Percentiles rank a stretch among this genome's conserved stretches.
phyloP scores from a whole-genome alignment of 2,113 vertebrate species.

The Suncus etruscus region DNA sequence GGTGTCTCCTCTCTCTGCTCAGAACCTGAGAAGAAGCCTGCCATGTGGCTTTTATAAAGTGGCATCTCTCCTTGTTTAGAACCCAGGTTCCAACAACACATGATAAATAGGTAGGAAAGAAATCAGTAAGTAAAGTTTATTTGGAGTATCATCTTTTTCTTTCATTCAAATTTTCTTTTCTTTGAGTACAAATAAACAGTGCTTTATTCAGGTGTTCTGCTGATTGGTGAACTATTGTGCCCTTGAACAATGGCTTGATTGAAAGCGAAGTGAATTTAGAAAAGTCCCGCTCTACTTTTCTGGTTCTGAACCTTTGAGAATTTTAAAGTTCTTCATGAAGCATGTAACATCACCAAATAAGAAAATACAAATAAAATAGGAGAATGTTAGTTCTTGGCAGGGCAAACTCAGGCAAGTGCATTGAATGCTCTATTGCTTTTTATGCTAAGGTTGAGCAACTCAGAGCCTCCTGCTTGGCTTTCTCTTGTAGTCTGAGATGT shows the following conservation, averaged over 20 bases:
- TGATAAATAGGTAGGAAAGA: conserved; percentile 26
- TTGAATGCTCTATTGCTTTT: background rate
- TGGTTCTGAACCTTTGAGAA: background rate
- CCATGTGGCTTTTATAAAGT: too few relatives aligned
- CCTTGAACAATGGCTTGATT: background rate
- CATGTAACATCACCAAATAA: background rate
- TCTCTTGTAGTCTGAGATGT: background rate
- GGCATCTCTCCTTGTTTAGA: too few relatives aligned
- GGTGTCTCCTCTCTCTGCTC: too few relatives aligned
- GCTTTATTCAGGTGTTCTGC: background rate
- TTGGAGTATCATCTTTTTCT: background rate
- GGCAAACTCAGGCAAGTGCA: background rate
- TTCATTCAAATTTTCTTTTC: conserved; percentile 41
- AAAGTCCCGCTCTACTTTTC: background rate
- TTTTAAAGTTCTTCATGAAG: conserved; percentile 11
- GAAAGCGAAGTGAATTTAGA: background rate
- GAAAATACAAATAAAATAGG: background rate
- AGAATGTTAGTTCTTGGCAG: background rate
- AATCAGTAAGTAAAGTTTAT: background rate
- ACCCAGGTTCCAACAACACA: background rate
- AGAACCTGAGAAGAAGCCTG: too few relatives aligned
- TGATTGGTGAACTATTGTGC: background rate
- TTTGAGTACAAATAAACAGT: background rate
- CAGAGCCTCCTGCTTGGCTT: background rate
- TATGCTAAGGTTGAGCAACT: background rate